phyloP scores from a whole-genome alignment of 2,888 invertebrate genomes.

The Caenorhabditis sp. region DNA sequence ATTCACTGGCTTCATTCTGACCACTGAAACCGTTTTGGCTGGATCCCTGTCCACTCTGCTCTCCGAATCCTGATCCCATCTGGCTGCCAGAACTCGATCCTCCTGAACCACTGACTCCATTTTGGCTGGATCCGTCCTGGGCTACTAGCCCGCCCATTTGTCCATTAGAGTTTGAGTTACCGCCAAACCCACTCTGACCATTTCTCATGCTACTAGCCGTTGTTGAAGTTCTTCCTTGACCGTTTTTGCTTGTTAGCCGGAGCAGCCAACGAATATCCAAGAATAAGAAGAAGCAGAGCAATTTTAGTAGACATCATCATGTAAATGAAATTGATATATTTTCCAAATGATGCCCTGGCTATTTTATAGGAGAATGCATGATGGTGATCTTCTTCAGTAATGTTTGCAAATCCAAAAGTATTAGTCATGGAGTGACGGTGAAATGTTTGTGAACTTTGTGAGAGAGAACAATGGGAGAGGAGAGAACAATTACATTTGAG shows the following conservation, averaged over 20 bases:
- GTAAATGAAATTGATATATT: constrained; percentile 15
- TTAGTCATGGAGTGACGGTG: constrained; percentile 17
- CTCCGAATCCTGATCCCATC: neutral
- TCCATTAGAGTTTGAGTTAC: neutral
- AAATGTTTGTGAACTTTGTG: constrained; percentile 39
- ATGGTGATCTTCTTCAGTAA: constrained; percentile 34
- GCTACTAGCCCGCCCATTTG: neutral
- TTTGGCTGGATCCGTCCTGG: neutral
- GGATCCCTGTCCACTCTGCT: neutral
- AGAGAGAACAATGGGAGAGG: neutral
- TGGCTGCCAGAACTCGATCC: neutral
- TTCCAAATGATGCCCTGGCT: neutral
- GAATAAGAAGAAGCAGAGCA: neutral
- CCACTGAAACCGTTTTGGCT: neutral
- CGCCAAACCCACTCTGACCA: neutral
- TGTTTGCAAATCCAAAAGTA: constrained; percentile 33
- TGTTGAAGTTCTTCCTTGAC: neutral
- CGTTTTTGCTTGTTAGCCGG: constrained; percentile 2
- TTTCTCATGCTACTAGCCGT: neutral
- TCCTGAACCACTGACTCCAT: neutral
- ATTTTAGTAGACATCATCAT: constrained; percentile 15
- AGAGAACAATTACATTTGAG: constrained; percentile 18
- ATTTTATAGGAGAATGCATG: constrained; percentile 16
- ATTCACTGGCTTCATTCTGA: too few relatives aligned
- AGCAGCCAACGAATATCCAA: constrained; percentile 10